Percentiles rank a stretch among this genome's conserved stretches.
Conservation (phyloP, 1,140 invertebrate species). For the Drosophila setifemur region DNA sequence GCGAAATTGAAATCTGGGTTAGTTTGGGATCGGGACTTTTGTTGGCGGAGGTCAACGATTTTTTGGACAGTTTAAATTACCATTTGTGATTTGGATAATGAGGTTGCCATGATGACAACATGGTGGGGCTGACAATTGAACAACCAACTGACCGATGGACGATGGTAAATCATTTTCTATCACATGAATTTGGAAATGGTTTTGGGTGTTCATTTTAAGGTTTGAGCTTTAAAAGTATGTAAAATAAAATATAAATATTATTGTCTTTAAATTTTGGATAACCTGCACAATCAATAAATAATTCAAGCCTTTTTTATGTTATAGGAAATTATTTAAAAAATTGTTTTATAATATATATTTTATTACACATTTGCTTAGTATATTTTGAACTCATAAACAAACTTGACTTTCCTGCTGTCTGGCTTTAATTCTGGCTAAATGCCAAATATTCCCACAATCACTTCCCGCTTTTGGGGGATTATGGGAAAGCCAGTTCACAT, state of each 20-base stretch:
- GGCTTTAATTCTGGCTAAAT: no score
- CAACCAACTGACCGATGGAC: background rate
- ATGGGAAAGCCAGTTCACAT: background rate
- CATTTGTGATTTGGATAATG: conserved; percentile 25
- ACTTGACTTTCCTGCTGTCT: no score
- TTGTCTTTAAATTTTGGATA: no score
- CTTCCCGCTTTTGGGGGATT: conserved; percentile 6
- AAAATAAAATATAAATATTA: no score
- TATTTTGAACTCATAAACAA: no score
- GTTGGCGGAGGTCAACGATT: conserved; percentile 19
- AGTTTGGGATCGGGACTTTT: conserved; percentile 21
- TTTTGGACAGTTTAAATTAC: conserved; percentile 25
- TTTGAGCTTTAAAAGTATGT: no score
- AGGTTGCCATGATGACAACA: conserved; percentile 4
- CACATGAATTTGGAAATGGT: background rate
- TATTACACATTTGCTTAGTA: no score
- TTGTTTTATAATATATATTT: no score
- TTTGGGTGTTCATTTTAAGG: background rate
- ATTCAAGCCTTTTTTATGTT: no score
- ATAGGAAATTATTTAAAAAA: no score
- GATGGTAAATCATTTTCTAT: conserved; percentile 1
- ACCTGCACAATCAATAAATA: no score
- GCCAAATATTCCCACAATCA: background rate
- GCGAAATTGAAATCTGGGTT: conserved; percentile 29
- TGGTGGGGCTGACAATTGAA: background rate